Evolutionary conservation across 2,797 vertebrate genomes (phyloP), one percentile per base, ranked within the genome.

Genomic region (Hozukius guyotensis): DNA sequence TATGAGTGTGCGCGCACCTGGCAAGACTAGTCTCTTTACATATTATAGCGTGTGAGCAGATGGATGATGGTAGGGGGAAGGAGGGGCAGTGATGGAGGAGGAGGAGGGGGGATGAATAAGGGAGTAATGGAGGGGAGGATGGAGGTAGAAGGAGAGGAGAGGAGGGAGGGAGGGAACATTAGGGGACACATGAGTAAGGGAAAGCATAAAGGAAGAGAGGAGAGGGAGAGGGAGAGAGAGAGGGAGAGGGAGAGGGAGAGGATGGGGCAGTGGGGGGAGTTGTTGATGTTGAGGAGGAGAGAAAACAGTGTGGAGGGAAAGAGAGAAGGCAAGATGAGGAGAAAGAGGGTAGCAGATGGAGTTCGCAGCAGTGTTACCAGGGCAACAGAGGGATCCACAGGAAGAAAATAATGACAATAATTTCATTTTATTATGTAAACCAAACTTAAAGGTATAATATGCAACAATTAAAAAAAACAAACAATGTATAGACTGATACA

Each of bases 11-110:
- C 12, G 36, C 12, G 32, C 46, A 13, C 22, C 20, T 46, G 68
- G n/a, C n/a, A 69, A 11, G 53, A 32, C 67, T 69, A 13, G 53
- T 56, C 69, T 71, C 63, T 84, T 69, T 57, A 66, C 77, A 82
- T 79, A 49, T n/a, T 80, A 68, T 57, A 0, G 70, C 70, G 63
- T 60, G 6, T 25, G 59, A 89, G 86, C 90, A 93, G 88, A 92
- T 92, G 89, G 90, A 67, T 78, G 67, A 57, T 61, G 52, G 75
- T 77, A 8, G 13, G 75, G 71, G 77, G 72, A 62, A 75, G 90
- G 79, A 49, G 85, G 83, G 56, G 81, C 49, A 25, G 71, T 4
- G 18, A 38, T 38, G 68, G 31, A 31, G 34, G 34, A 36, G 34
- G 11, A 36, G 34, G 72, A 20, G 53, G 63, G 16, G 55, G 62